Evolutionary conservation across 2,888 invertebrate species (phyloP).

Genomic region (Deilephila elpenor): DNA sequence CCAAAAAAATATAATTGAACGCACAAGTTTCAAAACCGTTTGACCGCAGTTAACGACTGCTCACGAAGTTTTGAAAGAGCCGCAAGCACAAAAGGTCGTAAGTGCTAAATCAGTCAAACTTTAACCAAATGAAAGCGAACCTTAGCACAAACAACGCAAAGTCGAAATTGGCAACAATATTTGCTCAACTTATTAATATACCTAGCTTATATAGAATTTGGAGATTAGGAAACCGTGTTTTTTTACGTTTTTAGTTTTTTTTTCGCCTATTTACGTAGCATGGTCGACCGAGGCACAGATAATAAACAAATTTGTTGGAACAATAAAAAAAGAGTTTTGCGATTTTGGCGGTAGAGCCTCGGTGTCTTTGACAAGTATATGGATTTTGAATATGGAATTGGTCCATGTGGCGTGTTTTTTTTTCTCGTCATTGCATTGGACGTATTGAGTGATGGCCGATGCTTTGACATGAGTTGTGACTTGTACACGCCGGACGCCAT

Average conservation of each 20-base stretch:
- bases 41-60: slow-evolving; percentile 46
- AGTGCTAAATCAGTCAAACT: slow-evolving; percentile 49
- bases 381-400: slow-evolving; percentile 4
- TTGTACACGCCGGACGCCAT: not conserved
- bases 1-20: slow-evolving; percentile 19
- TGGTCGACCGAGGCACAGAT: slow-evolving; percentile 30
- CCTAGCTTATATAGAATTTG: slow-evolving; percentile 75
- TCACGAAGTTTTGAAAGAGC: slow-evolving; percentile 72
- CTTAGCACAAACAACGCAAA: slow-evolving; percentile 31
- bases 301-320: slow-evolving; percentile 12
- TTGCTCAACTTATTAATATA: slow-evolving; percentile 76
- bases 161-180: slow-evolving; percentile 45
- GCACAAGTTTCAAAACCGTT: slow-evolving; percentile 29
- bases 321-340: slow-evolving; percentile 31
- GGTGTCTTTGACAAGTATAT: not conserved
- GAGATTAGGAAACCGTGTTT: slow-evolving; percentile 78
- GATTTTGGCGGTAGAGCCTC: slow-evolving; percentile 33
- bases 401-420: not conserved
- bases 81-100: slow-evolving; percentile 61
- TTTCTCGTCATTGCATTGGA: not conserved
- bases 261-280: slow-evolving; percentile 49
- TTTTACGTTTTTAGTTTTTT: slow-evolving; percentile 51
- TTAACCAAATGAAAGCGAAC: slow-evolving; percentile 44
- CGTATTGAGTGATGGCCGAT: slow-evolving; percentile 8
- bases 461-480: not conserved